Percentiles rank a stretch among this genome's conserved stretches.
phyloP scores from a whole-genome alignment of 2,113 vertebrate species.

The Pardalotus punctatus region DNA sequence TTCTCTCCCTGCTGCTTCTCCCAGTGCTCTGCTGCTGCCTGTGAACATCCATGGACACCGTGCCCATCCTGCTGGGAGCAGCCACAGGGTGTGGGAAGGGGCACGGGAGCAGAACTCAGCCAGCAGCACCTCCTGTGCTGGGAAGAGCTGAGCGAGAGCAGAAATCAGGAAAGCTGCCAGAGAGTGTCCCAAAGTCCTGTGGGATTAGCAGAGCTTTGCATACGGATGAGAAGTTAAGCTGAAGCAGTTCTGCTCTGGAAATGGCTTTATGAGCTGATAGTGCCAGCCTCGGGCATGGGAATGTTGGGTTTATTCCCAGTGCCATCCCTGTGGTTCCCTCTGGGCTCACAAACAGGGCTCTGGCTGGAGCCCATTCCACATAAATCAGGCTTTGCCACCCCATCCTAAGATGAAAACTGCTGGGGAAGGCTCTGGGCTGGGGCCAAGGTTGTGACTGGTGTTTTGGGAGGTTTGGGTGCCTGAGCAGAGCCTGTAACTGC shows the following conservation, averaged over 20 bases:
- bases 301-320: background rate
- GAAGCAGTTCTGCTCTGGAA: background rate
- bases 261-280: background rate
- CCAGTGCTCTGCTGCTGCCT: background rate
- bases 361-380: background rate
- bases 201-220: background rate
- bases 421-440: background rate
- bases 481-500: rapidly evolving
- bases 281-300: background rate
- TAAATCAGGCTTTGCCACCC: background rate
- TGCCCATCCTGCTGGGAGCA: rapidly evolving
- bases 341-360: background rate
- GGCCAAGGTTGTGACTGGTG: background rate
- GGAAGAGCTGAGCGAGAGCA: background rate
- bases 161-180: background rate
- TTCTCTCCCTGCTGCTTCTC: background rate
- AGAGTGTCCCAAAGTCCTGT: rapidly evolving
- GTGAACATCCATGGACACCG: rapidly evolving
- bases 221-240: background rate
- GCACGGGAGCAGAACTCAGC: background rate
- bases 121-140: background rate
- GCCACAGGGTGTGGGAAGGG: background rate
- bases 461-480: background rate
- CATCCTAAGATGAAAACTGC: background rate
- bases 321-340: no score